Evolutionary conservation across 2,888 invertebrate species (phyloP).

Genomic region (Tenthredo notha): DNA sequence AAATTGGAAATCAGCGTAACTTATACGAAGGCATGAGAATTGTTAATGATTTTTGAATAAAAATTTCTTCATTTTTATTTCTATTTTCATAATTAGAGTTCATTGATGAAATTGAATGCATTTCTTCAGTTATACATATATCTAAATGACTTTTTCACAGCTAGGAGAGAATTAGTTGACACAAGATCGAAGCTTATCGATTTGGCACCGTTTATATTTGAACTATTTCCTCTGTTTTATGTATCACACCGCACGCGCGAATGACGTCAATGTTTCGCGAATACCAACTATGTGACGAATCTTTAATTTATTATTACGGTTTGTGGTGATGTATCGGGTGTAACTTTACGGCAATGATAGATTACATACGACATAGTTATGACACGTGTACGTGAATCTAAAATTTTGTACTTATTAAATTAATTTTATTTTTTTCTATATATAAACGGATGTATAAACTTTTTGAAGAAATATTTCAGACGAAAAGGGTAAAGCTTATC

Average conservation of each 20-base stretch:
- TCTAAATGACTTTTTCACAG: neutral
- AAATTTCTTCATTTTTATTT: too few species aligned
- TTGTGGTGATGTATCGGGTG: neutral
- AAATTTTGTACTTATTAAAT: too few species aligned
- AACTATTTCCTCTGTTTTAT: conserved; percentile 45
- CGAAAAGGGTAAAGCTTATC: neutral
- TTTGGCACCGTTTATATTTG: conserved; percentile 46
- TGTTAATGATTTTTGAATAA: too few species aligned
- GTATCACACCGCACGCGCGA: neutral
- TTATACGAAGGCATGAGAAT: neutral
- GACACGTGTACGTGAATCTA: neutral
- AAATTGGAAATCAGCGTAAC: neutral
- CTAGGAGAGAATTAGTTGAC: conserved; percentile 36
- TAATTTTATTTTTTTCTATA: neutral
- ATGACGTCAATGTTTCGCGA: conserved; percentile 43
- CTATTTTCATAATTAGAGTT: neutral
- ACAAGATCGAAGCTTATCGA: conserved; percentile 44
- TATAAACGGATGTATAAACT: neutral
- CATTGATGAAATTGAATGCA: too few species aligned
- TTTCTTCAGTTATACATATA: too few species aligned
- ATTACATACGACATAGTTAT: neutral
- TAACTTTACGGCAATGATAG: neutral
- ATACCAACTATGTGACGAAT: conserved; percentile 36
- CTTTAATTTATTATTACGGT: conserved; percentile 6
- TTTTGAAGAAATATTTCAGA: neutral